A percentile compares a stretch with the other conserved stretches of the same genome.
Evolutionary conservation across 2,888 invertebrate species (phyloP).

Genomic region (Sphaeridia pumilis): DNA sequence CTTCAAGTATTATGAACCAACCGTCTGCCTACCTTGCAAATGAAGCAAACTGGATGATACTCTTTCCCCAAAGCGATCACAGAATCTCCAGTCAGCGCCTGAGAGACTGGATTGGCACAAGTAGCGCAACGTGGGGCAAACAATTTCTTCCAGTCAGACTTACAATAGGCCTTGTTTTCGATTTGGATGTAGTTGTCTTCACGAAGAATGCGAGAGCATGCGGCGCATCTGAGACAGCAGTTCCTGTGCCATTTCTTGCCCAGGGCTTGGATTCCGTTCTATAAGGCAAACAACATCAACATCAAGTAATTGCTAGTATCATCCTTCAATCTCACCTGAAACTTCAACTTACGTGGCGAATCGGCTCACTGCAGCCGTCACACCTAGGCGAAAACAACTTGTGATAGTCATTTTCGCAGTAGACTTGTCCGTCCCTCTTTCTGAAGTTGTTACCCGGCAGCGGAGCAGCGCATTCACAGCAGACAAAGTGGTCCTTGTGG

Average conservation of each 20-base stretch:
- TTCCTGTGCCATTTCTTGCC: conserved; percentile 32
- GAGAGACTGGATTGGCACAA: conserved; percentile 25
- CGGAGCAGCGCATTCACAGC: conserved; percentile 28
- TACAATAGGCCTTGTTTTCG: conserved; percentile 31
- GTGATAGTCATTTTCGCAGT: conserved; percentile 32
- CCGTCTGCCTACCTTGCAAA: conserved; percentile 22
- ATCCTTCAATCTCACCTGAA: no score
- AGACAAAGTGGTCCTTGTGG: conserved; percentile 33
- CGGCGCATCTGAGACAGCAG: conserved; percentile 32
- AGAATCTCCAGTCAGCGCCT: conserved; percentile 30
- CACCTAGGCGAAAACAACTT: conserved; percentile 28
- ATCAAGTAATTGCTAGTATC: no score
- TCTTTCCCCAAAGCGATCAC: conserved; percentile 27
- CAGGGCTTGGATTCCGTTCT: conserved; percentile 32
- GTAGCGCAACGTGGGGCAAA: conserved; percentile 32
- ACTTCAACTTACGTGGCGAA: conserved; percentile 27
- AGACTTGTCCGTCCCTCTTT: conserved; percentile 27
- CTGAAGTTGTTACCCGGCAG: conserved; percentile 27
- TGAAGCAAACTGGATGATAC: conserved; percentile 33
- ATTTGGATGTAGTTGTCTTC: conserved; percentile 29
- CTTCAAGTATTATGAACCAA: not conserved
- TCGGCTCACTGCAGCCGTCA: conserved; percentile 28
- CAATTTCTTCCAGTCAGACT: conserved; percentile 28
- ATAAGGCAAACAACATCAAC: not conserved
- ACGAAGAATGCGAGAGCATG: conserved; percentile 27